Base-by-base conservation (phyloP, 2,797 vertebrate species). In the Heteromormyrus szaboi region DNA sequence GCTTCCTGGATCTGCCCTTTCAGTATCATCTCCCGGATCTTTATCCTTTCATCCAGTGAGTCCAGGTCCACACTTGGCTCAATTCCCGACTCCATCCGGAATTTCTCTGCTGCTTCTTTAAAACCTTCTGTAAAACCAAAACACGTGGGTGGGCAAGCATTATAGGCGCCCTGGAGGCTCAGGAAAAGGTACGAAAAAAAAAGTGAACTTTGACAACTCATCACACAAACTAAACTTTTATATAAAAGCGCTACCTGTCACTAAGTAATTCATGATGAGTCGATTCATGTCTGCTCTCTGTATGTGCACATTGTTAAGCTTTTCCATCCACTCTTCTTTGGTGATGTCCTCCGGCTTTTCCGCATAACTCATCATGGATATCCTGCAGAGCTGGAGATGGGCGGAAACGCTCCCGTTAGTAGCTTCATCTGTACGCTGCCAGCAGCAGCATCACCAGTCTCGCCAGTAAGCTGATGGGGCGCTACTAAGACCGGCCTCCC, bases 311-410 rank as follows among this genome's bases (percentile, higher is more conserved):
- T 98, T 99, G 91, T 98, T 99, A 54, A 99, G 94, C 90, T 98
- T 99, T 90, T 99, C 98, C 98, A 99, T 97, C 98, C 98, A 99
- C 92, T 99, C 98, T 90, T 99, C 98, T 96, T 97, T 98, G 0
- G 98, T 98, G 92, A 98, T 97, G 93, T 99, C 98, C 90, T 99
- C 97, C 86, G 97, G 96, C 94, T 99, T 98, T 95, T 99, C 98
- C 90, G 97, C 93, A 95, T 98, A 99, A 95, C 98, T 99, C 98
- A 99, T 99, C 93, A 95, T 97, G 96, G 93, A 94, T 90, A 90
- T 90, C 89, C 95, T 95, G 91, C 88, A 88, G 86, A 89, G 83
- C 46, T 85, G 83, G 22, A 51, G 83, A 53, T 25, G 83, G 83
- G 44, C 25, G 17, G 50, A 86, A 54, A 56, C 25, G 29, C 53